Evolutionary conservation across 2,113 vertebrate genomes (phyloP), one percentile per base, ranked within the genome.

Genomic region (Hippocampus zosterae): DNA sequence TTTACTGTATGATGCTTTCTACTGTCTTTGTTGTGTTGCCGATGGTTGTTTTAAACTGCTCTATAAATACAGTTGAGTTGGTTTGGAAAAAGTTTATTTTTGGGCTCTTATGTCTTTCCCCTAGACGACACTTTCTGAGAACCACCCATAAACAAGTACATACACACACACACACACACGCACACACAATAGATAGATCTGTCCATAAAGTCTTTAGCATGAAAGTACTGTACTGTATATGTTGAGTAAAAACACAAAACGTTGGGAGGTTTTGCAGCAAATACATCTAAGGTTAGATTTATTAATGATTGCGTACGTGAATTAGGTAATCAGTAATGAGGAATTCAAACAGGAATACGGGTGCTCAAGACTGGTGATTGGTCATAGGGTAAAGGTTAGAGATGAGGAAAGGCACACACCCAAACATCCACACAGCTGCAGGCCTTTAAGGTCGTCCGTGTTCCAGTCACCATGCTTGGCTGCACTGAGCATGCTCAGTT

Each of bases 401-500:
- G 56, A 80, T 70, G 55, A 42, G 61, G 80, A 77, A 69, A 67
- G 37, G 64, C 27, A n/a, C 12, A 64, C 61, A 59, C 72, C 66
- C 72, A 75, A 25, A 63, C 53, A 55, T 18, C 68, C 60, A 75
- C 71, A 77, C 76, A 88, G 79, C 72, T 84, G 80, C 37, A 62
- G 84, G 62, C 42, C 81, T 85, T 81, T 78, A 71, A 76, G 80
- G 69, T 70, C 75, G 82, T 68, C 82, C 69, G 62, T 48, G 37
- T 48, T 65, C 61, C 71, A 76, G 83, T 61, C 63, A 78, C 80
- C 84, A 86, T 71, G 90, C 88, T 87, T 65, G 79, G 71, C 77
- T 88, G 86, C 83, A 71, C 83, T 82, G 86, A 77, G 86, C 85
- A 89, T 89, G 87, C 86, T 89, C 74, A 67, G 82, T 82, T 88